Evolutionary conservation across 2,113 vertebrate species (phyloP).

Genomic region (Silurus glanis): DNA sequence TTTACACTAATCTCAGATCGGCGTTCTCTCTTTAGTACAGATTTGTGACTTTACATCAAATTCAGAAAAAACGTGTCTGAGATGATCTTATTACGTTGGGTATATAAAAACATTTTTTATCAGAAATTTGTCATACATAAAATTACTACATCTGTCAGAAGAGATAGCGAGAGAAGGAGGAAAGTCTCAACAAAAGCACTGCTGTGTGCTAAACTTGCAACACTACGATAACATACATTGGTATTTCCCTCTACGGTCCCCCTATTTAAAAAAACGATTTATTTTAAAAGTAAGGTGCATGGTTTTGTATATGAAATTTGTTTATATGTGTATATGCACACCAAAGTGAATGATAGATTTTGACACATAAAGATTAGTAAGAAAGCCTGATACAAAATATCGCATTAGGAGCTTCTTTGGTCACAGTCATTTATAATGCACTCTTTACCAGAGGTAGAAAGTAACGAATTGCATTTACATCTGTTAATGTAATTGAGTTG

Average conservation of each 20-base stretch:
- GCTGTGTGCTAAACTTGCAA: not conserved
- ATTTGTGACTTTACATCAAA: not conserved
- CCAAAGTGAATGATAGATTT: not conserved
- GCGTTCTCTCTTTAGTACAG: too few species aligned
- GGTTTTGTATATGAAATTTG: too few species aligned
- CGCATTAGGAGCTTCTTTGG: not conserved
- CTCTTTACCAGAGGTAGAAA: too few species aligned
- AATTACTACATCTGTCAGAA: too few species aligned
- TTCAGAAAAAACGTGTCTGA: not conserved
- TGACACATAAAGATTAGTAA: not conserved
- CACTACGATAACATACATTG: not conserved
- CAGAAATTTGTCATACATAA: too few species aligned
- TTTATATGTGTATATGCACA: not conserved
- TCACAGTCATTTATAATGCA: too few species aligned
- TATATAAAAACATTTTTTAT: too few species aligned
- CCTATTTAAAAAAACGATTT: not conserved
- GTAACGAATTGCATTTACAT: too few species aligned
- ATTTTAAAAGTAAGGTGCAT: too few species aligned
- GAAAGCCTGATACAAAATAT: not conserved
- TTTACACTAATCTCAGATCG: not conserved
- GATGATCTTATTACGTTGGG: not conserved
- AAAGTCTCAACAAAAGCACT: not conserved
- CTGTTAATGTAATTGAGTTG: too few species aligned
- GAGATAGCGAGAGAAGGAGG: not conserved
- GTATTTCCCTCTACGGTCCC: not conserved